Base-by-base conservation (phyloP, 23 tunicate species). In the Phallusia fumigata region DNA sequence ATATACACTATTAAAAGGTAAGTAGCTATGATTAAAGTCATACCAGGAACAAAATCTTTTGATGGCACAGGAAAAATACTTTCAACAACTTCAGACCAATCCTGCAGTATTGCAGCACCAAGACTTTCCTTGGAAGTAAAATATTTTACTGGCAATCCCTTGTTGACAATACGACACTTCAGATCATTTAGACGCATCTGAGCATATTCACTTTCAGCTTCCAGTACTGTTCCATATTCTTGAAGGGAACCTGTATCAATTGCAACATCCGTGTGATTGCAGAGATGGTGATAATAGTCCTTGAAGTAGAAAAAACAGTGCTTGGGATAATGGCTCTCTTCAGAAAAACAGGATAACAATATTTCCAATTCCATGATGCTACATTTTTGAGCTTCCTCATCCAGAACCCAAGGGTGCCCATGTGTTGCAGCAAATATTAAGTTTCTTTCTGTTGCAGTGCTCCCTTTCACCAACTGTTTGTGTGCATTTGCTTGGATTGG, bases 361-460 rank as follows among this genome's bases (percentile, higher is more conserved):
- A 92, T 80, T 76, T 92, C 97, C 30, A 92, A 47, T 47, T 92
- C 91, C 85, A 92, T 73, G 83, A 87, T 83, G 47, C 97, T 92
- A 74, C 97, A 92, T 5, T 34, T 11, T 26, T 87, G 97, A 65
- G 74, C 84, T 50, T 83, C 52, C 22, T 52, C 35, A 18, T 92
- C 88, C 79, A 92, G 18, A 73, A 92, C 85, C 97, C 97, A 92
- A 16, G 88, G 82, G 77, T 92, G 84, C 19, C 90, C 91, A 40
- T 53, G 79, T 28, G 75, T 75, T 15, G 79, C 76, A 26, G 97
- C 97, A 5, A 81, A 79, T 8, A 87, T 18, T 30, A 92, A 69
- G 53, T 92, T 92, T 31, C 64, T 81, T 73, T 92, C 97, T 31
- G 76, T 69, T n/a, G 77, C 0, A 28, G 95, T 35, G 18, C 83